phyloP scores from a whole-genome alignment of 2,113 vertebrate species.

The Mugil cephalus region DNA sequence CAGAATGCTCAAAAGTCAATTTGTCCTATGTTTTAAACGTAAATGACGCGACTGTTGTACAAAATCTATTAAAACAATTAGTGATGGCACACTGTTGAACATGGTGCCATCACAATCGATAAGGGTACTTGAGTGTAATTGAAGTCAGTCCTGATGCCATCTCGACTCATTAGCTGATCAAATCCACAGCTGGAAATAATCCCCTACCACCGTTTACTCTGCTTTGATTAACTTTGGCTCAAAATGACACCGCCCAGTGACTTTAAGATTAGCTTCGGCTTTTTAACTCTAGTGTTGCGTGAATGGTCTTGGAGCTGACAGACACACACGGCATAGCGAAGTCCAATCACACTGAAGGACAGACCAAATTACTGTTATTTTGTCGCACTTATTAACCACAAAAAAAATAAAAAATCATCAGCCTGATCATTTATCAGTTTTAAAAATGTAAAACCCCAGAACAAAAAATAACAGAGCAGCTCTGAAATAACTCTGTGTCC shows the following conservation, averaged over 20 bases:
- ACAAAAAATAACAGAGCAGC: conserved; percentile 1
- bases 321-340: not conserved
- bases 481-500: conserved; percentile 1
- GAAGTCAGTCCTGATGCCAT: not conserved
- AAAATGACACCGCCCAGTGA: too few species aligned
- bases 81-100: not conserved
- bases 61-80: not conserved
- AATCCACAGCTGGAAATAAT: not conserved
- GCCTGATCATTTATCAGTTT: not conserved
- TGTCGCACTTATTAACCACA: conserved; percentile 8
- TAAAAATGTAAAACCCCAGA: conserved; percentile 22
- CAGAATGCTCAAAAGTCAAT: too few species aligned
- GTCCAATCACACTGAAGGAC: not conserved
- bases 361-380: conserved; percentile 1
- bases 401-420: not conserved
- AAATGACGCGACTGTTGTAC: not conserved
- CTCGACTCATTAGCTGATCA: not conserved
- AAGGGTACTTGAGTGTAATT: not conserved
- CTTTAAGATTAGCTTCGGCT: too few species aligned
- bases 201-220: not conserved
- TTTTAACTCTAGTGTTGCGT: too few species aligned
- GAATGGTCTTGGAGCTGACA: not conserved
- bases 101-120: not conserved
- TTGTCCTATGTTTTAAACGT: too few species aligned
- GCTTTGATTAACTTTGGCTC: not conserved